These are phyloP conservation scores for Acanthococcus lagerstroemiae DNA, from an alignment of 2,888 invertebrate species.

Conservation along the genomic window DNA sequence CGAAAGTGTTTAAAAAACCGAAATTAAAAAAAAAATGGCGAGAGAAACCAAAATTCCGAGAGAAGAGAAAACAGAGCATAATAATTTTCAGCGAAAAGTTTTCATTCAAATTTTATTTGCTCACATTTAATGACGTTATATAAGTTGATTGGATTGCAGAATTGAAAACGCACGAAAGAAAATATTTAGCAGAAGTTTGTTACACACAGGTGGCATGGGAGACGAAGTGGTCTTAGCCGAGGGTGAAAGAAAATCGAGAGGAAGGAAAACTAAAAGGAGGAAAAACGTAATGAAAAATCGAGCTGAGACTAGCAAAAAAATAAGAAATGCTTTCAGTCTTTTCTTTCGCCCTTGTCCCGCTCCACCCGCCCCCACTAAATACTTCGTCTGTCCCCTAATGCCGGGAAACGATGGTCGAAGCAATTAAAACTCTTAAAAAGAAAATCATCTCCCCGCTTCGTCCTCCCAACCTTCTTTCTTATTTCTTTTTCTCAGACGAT, in stretches of 20 bases:
- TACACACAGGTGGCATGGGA: not conserved
- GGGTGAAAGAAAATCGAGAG: constrained; percentile 8
- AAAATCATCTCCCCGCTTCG: constrained; percentile 38
- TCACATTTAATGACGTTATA: constrained; percentile 20
- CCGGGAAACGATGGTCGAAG: constrained; percentile 39
- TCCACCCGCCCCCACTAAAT: not conserved
- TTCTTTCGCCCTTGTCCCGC: constrained; percentile 14
- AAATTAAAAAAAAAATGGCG: too few relatives aligned
- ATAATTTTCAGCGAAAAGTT: not conserved
- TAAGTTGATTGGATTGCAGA: constrained; percentile 25
- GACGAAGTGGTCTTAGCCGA: constrained; percentile 1
- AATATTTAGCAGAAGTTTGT: not conserved
- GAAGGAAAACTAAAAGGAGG: constrained; percentile 14
- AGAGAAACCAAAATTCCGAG: too few relatives aligned
- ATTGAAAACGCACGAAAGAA: constrained; percentile 5
- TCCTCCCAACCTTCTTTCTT: constrained; percentile 13
- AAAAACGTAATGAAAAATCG: constrained; percentile 27
- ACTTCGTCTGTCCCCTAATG: constrained; percentile 10
- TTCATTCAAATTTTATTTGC: constrained; percentile 14
- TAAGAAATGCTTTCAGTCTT: constrained; percentile 33
- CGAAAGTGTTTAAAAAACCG: too few relatives aligned
- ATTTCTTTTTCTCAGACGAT: constrained; percentile 25
- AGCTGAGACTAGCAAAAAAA: constrained; percentile 32
- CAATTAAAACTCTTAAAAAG: constrained; percentile 40
- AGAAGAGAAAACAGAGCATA: not conserved